Evolutionary conservation across 2,113 vertebrate species (phyloP).

Genomic region (Ariopsis seemanni): DNA sequence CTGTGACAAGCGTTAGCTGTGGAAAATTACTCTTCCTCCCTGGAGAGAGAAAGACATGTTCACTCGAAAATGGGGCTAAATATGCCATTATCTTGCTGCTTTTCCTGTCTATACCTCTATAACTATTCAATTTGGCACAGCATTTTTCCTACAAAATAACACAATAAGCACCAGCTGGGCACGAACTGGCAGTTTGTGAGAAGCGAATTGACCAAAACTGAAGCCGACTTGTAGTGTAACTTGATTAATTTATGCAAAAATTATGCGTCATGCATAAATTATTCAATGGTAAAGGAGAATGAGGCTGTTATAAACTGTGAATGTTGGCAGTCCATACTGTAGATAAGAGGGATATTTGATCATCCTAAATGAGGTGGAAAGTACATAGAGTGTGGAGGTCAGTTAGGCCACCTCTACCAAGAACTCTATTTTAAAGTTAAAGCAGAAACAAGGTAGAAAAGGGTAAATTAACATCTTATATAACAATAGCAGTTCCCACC

Average conservation of each 20-base stretch:
- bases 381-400: constrained; percentile 4
- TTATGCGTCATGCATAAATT: constrained; percentile 41
- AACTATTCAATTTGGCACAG: constrained; percentile 41
- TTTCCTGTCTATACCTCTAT: constrained; percentile 41
- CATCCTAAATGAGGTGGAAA: constrained; percentile 9
- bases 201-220: constrained; percentile 18
- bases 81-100: constrained; percentile 44
- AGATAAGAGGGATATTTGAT: constrained; percentile 17
- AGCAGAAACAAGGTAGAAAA: constrained; percentile 33
- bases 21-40: constrained; percentile 51
- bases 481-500: constrained; percentile 51
- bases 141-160: constrained; percentile 24
- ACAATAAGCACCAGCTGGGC: constrained; percentile 26
- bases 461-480: constrained; percentile 47
- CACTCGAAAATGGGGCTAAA: constrained; percentile 46
- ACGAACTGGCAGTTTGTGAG: constrained; percentile 30
- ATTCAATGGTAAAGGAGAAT: constrained; percentile 36
- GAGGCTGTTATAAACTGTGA: constrained; percentile 27
- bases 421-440: background rate
- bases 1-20: constrained; percentile 47
- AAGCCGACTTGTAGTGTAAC: constrained; percentile 42
- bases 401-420: constrained; percentile 17
- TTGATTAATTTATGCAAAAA: constrained; percentile 51
- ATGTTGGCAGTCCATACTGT: constrained; percentile 18
- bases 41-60: constrained; percentile 37